Base-by-base conservation (phyloP, 2,113 vertebrate species). In the Misgurnus anguillicaudatus region DNA sequence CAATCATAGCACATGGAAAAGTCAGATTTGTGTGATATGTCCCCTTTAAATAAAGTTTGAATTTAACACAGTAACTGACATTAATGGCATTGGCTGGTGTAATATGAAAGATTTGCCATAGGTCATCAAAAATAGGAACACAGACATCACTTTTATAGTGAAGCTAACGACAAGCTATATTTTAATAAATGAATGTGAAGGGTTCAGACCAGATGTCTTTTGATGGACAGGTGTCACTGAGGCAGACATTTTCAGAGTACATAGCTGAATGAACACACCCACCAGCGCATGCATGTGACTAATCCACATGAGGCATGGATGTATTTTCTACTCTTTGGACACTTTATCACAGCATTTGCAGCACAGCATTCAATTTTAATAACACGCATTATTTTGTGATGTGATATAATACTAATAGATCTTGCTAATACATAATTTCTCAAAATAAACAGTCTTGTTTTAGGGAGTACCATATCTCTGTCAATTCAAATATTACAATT, bases 81-180 rank as follows among this genome's bases (percentile, higher is more conserved):
- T n/a, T 19, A 53, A 47, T 36, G 67, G 51, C 31, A 64, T n/a
- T n/a, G n/a, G n/a, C n/a, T n/a, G 17, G 45, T 48, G 10, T 55
- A 31, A 31, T 31, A 31, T 31, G 24, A 31, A 31, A 31, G 24
- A 31, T 31, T 31, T 31, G 2, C 24, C 24, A 31, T 31, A 31
- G 2, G 24, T 31, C 10, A 39, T 42, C 53, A 51, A 19, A 17
- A 19, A 24, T n/a, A 48, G 65, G 6, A 58, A 74, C 58, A 72
- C n/a, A 58, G 70, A 60, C 38, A 45, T 62, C 41, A 74, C 47
- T 41, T 61, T 61, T 41, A 73, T 73, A 21, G n/a, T 60, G 65
- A 78, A 58, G 76, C 69, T 53, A 48, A 69, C 55, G 65, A 36
- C 64, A 68, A 64, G 64, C 45, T 67, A 17, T 78, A 48, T 61